Evolutionary conservation across 2,113 vertebrate species (phyloP), one percentile per base, ranked within the genome.

Genomic region (Strix aluco): DNA sequence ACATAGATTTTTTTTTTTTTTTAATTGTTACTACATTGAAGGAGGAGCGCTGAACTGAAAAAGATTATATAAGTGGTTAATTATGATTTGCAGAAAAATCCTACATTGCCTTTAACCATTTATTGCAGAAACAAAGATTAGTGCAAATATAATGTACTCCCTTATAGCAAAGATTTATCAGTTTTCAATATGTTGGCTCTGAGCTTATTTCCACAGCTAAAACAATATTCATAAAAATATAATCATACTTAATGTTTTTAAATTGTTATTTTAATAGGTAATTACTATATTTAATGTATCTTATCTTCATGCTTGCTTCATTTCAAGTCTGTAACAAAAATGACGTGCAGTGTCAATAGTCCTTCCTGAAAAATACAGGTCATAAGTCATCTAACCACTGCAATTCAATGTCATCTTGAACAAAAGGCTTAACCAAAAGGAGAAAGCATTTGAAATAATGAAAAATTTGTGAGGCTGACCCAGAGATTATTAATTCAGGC

Each of bases 281-380:
- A 97, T 97, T 97, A 96, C 94, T 95, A 78, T 61, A 95, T 73
- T 89, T 97, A 97, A 92, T 95, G 59, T 81, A 82, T 91, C 77
- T 96, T 90, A 65, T 69, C 83, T 88, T 87, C 40, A 11, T 86
- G 70, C 92, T 96, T 95, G 89, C 81, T 97, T 96, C 77, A 96
- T 96, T 98, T 97, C 90, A 96, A 96, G 90, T 91, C 80, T 90
- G 63, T 70, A 86, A 92, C 81, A 94, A 97, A 96, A 96, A 88
- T 67, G 91, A 91, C 77, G 78, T 79, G 75, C 44, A 97, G 72
- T 87, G 51, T 82, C 90, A 89, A 93, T 30, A 90, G 61, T 54
- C 86, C 97, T 96, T 85, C 96, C 94, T 96, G 91, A 95, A 93
- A 86, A 86, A 91, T 78, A 81, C 42, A 40, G 91, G 88, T 80